Conservation (phyloP, 2,797 vertebrate genomes). For the Phataginus tetradactyla region DNA sequence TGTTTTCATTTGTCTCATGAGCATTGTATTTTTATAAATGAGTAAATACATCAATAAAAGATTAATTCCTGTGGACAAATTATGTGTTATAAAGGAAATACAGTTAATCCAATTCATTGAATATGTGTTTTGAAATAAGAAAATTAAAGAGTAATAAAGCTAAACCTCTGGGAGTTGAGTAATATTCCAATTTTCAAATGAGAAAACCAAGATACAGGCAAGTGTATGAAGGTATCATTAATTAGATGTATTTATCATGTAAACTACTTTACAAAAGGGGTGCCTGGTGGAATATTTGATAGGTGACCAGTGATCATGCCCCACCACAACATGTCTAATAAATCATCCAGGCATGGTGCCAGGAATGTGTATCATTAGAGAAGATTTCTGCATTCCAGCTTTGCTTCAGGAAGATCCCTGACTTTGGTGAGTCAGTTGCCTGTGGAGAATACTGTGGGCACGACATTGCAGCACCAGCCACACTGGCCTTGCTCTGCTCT, state of each 20-base stretch:
- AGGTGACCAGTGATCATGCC: neutral
- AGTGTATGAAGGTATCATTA: neutral
- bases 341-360: neutral
- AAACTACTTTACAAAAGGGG: neutral
- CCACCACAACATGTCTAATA: neutral
- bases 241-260: neutral
- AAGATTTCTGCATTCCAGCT: neutral
- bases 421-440: neutral
- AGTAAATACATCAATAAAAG: neutral
- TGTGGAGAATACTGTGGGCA: accelerated
- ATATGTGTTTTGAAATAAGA: neutral
- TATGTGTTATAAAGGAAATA: neutral
- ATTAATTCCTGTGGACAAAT: neutral
- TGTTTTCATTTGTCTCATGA: neutral
- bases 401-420: neutral
- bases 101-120: neutral
- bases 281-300: neutral
- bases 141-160: neutral
- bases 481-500: neutral
- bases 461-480: accelerated
- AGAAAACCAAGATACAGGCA: neutral
- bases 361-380: neutral
- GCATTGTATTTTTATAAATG: neutral
- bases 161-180: neutral
- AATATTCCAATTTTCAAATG: neutral